These are phyloP conservation scores for Scartelaos histophorus DNA, from an alignment of 2,113 vertebrate species.

Conservation along the genomic window DNA sequence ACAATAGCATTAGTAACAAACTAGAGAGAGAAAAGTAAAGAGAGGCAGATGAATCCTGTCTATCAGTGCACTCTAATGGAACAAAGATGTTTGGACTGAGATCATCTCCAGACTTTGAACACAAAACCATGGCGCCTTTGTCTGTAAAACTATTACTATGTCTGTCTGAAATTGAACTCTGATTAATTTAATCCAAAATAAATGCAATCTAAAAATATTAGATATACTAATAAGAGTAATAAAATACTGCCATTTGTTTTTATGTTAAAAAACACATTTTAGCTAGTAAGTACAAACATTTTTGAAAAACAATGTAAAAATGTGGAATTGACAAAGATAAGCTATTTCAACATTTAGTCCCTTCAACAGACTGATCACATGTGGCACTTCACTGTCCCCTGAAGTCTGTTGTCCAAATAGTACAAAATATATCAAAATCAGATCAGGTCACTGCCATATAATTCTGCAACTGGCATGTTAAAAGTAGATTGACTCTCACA, in stretches of 20 bases:
- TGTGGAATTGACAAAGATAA: too few relatives aligned
- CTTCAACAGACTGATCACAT: too few relatives aligned
- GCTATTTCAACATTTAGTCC: too few relatives aligned
- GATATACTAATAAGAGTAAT: too few relatives aligned
- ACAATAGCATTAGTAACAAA: slow-evolving; percentile 30
- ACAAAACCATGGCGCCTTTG: slow-evolving; percentile 44
- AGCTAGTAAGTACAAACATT: too few relatives aligned
- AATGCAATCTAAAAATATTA: neutral
- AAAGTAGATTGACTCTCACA: too few relatives aligned
- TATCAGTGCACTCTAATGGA: slow-evolving; percentile 63
- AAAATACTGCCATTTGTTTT: too few relatives aligned
- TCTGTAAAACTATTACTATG: slow-evolving; percentile 34
- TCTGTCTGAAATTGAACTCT: slow-evolving; percentile 34
- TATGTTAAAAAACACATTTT: too few relatives aligned
- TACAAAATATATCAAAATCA: too few relatives aligned
- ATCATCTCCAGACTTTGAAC: slow-evolving; percentile 54
- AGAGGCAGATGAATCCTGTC: slow-evolving; percentile 50
- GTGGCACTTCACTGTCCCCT: too few relatives aligned
- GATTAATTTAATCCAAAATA: neutral
- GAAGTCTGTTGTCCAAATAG: too few relatives aligned
- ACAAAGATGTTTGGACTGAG: slow-evolving; percentile 63
- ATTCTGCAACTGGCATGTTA: neutral
- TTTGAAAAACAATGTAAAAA: too few relatives aligned
- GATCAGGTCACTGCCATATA: neutral
- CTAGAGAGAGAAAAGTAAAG: slow-evolving; percentile 15